These are phyloP conservation scores for Archivesica marissinica DNA, from an alignment of 1,140 invertebrate species.

Conservation along the genomic window DNA sequence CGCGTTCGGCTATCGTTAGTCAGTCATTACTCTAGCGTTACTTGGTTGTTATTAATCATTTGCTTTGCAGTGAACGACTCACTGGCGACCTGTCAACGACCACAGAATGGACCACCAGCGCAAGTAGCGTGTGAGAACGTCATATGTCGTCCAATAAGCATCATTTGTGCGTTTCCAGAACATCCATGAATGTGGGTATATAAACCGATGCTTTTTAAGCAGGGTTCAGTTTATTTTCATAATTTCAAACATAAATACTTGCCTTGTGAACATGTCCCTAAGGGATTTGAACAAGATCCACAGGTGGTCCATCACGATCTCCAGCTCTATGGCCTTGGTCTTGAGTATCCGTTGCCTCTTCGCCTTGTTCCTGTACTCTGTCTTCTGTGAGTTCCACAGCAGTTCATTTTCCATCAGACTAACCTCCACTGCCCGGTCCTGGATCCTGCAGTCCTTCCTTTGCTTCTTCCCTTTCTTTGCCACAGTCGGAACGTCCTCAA, in stretches of 20 bases:
- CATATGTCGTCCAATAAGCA: too few species aligned
- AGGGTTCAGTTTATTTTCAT: too few species aligned
- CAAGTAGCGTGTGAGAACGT: too few species aligned
- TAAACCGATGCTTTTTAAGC: too few species aligned
- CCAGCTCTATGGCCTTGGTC: slow-evolving; percentile 42
- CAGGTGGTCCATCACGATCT: slow-evolving; percentile 41
- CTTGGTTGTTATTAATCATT: too few species aligned
- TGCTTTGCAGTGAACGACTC: too few species aligned
- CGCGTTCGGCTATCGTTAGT: too few species aligned
- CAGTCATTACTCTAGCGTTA: too few species aligned
- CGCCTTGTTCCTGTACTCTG: slow-evolving; percentile 39
- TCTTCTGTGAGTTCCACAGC: slow-evolving; percentile 47
- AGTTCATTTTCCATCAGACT: slow-evolving; percentile 45
- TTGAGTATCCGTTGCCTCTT: slow-evolving; percentile 48
- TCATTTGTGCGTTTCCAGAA: too few species aligned
- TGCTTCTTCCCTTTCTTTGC: slow-evolving; percentile 57
- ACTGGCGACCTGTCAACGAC: too few species aligned
- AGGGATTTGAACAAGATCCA: slow-evolving; percentile 26
- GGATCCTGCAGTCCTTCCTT: slow-evolving; percentile 55
- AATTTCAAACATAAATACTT: slow-evolving; percentile 37
- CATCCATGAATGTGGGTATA: too few species aligned
- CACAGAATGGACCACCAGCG: too few species aligned
- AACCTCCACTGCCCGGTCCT: slow-evolving; percentile 47
- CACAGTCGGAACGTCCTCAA: slow-evolving; percentile 44
- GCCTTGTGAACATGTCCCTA: slow-evolving; percentile 39